Conservation (phyloP, 2,888 invertebrate genomes). For the Suillia variegata region DNA sequence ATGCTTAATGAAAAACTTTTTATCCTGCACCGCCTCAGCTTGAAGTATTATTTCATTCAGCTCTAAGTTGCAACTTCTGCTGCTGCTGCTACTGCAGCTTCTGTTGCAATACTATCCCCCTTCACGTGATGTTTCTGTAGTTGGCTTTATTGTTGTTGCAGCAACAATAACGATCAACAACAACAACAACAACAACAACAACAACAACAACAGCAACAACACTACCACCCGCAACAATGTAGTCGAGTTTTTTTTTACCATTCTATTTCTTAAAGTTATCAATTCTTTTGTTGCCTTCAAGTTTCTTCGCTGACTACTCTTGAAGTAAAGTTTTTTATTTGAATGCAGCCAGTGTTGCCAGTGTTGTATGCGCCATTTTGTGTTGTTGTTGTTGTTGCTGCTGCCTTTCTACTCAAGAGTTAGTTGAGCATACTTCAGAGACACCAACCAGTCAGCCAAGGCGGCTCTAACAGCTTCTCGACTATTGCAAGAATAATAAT, state of each 20-base stretch:
- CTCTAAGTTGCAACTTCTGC: neutral
- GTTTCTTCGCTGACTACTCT: conserved; percentile 2
- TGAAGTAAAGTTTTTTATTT: neutral
- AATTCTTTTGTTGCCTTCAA: conserved; percentile 26
- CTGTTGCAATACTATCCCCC: no score
- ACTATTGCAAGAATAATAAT: neutral
- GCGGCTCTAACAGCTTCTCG: conserved; percentile 30
- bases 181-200: neutral
- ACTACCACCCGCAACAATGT: no score
- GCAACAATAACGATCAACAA: neutral
- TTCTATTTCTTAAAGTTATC: conserved; percentile 29
- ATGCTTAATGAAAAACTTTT: conserved; percentile 27
- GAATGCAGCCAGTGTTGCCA: neutral
- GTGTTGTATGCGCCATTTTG: neutral
- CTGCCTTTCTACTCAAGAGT: neutral
- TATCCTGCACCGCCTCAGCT: no score
- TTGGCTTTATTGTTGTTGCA: no score
- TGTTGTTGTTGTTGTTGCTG: neutral
- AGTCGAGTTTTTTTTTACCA: neutral
- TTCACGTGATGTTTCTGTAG: no score
- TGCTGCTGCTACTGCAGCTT: no score
- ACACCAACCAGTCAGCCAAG: no score
- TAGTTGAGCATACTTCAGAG: conserved; percentile 19
- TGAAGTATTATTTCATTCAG: neutral
- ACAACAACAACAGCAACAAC: neutral